A percentile compares a stretch with the other conserved stretches of the same genome.
phyloP scores from a whole-genome alignment of 2,113 vertebrate genomes.

The Zosterops lateralis region DNA sequence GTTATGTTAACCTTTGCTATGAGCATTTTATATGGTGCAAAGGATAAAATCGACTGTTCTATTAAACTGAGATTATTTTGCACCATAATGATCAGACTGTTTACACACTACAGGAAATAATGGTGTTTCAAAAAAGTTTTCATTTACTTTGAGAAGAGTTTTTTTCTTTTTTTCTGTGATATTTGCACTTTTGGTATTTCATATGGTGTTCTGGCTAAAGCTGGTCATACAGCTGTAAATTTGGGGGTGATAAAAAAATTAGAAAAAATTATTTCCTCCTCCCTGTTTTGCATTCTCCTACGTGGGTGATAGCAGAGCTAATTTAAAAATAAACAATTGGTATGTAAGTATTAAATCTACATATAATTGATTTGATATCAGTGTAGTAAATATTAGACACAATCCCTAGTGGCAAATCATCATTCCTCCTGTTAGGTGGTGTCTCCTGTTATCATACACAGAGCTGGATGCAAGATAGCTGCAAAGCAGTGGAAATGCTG shows the following conservation, averaged over 20 bases:
- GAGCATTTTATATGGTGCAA: neutral
- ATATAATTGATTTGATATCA: neutral
- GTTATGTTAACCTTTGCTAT: neutral
- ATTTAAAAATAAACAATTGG: neutral
- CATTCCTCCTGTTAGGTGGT: neutral
- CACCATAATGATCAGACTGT: neutral
- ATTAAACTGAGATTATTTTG: neutral
- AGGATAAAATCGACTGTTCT: neutral
- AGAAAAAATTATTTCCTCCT: neutral
- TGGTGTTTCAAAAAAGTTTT: neutral
- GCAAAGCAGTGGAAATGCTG: neutral
- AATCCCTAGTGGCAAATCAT: neutral
- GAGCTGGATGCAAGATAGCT: neutral
- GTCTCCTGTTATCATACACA: neutral
- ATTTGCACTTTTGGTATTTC: neutral
- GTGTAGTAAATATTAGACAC: neutral
- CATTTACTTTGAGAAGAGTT: neutral
- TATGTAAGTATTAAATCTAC: neutral
- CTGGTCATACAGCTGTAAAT: neutral
- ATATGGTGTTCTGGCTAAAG: neutral
- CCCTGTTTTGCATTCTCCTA: neutral
- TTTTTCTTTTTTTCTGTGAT: slow-evolving; percentile 1
- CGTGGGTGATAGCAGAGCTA: neutral
- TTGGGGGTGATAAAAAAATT: neutral
- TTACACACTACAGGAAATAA: neutral